Evolutionary conservation across 2,797 vertebrate genomes (phyloP), one percentile per base, ranked within the genome.

Genomic region (Siniperca scherzeri): DNA sequence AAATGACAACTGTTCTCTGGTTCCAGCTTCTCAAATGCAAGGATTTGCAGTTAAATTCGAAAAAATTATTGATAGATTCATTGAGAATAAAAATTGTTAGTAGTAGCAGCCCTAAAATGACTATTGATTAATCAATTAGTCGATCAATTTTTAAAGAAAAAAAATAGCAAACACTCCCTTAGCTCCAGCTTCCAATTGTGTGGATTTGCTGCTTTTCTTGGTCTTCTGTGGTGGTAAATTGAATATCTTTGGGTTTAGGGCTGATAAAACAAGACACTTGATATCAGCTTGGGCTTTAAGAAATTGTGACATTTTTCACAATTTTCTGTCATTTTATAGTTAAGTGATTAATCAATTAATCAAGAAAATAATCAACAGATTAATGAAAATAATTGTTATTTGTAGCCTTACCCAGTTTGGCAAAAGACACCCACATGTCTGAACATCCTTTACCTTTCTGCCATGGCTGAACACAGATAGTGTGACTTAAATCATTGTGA

Each of bases 331-430:
- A 33, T 75, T 66, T 46, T 50, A 33, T 30, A 67, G 48, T 12
- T 30, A 30, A 30, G 30, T 7, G 12, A 74, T 52, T 30, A 65
- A 65, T n/a, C 7, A 22, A 16, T 66, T 57, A 33, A 33, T 33
- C 14, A 65, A 60, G 27, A 27, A 38, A 40, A 40, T 25, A 50
- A 10, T 60, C 21, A 9, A 5, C 12, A 69, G 12, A 50, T 77
- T 25, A 60, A 60, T 61, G n/a, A 53, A 33, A 44, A 48, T 36
- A 55, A 42, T 42, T 22, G 14, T 73, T 62, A 64, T 30, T 64
- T 46, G 19, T 7, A 30, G 4, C 4, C 8, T n/a, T 36, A 6
- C 12, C 40, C 10, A 42, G 1, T 70, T 36, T 60, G 40, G 21
- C 19, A 6, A 48, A 46, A 59, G 8, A 10, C 33, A 55, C 25